Conservation (phyloP, 2,888 invertebrate species). For the Lordiphosa fenestrarum region DNA sequence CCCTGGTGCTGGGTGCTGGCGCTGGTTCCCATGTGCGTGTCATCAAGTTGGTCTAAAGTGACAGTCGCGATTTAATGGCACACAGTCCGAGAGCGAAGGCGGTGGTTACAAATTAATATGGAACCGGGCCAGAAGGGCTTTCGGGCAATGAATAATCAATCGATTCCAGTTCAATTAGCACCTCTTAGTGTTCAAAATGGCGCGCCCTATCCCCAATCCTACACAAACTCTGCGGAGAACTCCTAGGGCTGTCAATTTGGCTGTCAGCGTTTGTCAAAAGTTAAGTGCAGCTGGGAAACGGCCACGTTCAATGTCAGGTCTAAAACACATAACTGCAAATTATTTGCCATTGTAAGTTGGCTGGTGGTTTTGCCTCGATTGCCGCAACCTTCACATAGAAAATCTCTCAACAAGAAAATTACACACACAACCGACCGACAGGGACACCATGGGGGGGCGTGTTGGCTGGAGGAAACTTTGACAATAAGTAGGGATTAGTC, state of each 20-base stretch:
- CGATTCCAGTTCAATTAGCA: slow-evolving; percentile 75
- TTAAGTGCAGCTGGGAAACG: slow-evolving; percentile 49
- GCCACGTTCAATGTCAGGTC: slow-evolving; percentile 53
- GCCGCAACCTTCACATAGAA: slow-evolving; percentile 79
- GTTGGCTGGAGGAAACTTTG: slow-evolving; percentile 39
- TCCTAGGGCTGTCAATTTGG: slow-evolving; percentile 30
- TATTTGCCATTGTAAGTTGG: slow-evolving; percentile 57
- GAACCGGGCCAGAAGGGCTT: slow-evolving; percentile 11
- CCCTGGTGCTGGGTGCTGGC: slow-evolving; percentile 15
- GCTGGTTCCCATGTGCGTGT: slow-evolving; percentile 73
- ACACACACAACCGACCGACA: slow-evolving; percentile 29
- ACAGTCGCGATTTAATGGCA: slow-evolving; percentile 79
- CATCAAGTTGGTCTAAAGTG: slow-evolving; percentile 79
- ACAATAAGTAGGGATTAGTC: slow-evolving; percentile 56
- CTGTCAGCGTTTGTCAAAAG: slow-evolving; percentile 66
- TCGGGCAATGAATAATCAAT: slow-evolving; percentile 69
- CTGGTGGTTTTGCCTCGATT: slow-evolving; percentile 14
- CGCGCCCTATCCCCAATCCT: slow-evolving; percentile 50
- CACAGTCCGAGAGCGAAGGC: slow-evolving; percentile 41
- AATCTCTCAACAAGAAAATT: slow-evolving; percentile 78
- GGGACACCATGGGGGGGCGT: slow-evolving; percentile 16
- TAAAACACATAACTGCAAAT: slow-evolving; percentile 62
- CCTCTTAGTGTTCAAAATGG: slow-evolving; percentile 77
- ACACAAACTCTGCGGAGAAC: not conserved
- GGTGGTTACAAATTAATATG: slow-evolving; percentile 75